Percentiles rank a stretch among this genome's conserved stretches.
Evolutionary conservation across 2,113 vertebrate genomes (phyloP).

Genomic region (Phylloscopus trochiloides): DNA sequence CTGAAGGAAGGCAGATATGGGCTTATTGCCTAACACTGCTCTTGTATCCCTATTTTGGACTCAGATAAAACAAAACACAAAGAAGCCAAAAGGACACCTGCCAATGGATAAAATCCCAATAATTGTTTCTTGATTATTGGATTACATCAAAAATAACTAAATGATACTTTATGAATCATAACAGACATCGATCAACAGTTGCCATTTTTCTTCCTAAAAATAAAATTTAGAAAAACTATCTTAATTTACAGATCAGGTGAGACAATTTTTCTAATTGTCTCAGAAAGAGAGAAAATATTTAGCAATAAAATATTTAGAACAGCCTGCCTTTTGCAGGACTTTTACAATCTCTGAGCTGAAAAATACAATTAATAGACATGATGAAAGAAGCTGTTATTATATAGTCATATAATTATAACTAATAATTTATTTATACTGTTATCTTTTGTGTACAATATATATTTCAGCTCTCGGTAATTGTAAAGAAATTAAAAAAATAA

Average conservation of each 20-base stretch:
- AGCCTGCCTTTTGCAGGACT: not conserved
- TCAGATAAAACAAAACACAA: not conserved
- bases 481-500: not conserved
- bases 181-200: not conserved
- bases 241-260: not conserved
- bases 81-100: not conserved
- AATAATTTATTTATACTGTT: not conserved
- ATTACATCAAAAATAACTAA: not conserved
- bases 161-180: not conserved
- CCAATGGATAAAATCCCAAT: not conserved
- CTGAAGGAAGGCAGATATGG: not conserved
- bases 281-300: not conserved
- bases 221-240: not conserved
- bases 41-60: not conserved
- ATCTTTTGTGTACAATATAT: not conserved
- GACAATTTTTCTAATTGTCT: too few relatives aligned
- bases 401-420: not conserved
- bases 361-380: not conserved
- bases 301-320: not conserved
- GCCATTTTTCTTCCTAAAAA: not conserved
- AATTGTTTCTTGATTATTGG: not conserved
- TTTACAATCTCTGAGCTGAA: not conserved
- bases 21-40: not conserved
- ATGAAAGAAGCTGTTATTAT: not conserved
- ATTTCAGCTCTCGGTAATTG: not conserved